phyloP scores from a whole-genome alignment of 2,797 vertebrate genomes.

The Stomatorhinus walkeri region DNA sequence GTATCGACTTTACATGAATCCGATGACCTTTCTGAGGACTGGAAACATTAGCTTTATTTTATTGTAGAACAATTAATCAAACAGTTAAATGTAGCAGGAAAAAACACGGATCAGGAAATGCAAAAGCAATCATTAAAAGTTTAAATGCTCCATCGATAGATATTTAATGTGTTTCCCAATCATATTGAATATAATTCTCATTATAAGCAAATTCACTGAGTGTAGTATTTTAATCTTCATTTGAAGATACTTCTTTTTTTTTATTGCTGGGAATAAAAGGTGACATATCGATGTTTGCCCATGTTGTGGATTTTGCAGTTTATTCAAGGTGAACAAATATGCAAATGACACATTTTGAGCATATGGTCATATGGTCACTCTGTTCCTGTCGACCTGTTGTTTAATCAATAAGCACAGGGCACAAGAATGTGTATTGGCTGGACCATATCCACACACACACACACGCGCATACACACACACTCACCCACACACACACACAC shows the following conservation, averaged over 20 bases:
- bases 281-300: not conserved
- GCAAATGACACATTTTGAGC: not conserved
- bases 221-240: not conserved
- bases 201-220: slow-evolving; percentile 11
- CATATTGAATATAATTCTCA: not conserved
- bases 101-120: not conserved
- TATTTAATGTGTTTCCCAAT: not conserved
- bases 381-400: not conserved
- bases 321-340: not conserved
- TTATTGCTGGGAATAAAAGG: not conserved
- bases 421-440: not conserved
- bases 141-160: not conserved
- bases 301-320: not conserved
- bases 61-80: slow-evolving; percentile 14
- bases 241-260: not conserved
- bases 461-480: not conserved
- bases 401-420: not conserved
- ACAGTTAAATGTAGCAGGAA: not conserved
- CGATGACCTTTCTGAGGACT: slow-evolving; percentile 10
- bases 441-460: not conserved
- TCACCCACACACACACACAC: not conserved
- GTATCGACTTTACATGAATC: slow-evolving; percentile 22
- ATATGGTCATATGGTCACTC: not conserved
- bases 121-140: not conserved
- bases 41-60: slow-evolving; percentile 16